These are phyloP conservation scores for Eilema caniola DNA, from an alignment of 2,888 invertebrate species.

Conservation along the genomic window DNA sequence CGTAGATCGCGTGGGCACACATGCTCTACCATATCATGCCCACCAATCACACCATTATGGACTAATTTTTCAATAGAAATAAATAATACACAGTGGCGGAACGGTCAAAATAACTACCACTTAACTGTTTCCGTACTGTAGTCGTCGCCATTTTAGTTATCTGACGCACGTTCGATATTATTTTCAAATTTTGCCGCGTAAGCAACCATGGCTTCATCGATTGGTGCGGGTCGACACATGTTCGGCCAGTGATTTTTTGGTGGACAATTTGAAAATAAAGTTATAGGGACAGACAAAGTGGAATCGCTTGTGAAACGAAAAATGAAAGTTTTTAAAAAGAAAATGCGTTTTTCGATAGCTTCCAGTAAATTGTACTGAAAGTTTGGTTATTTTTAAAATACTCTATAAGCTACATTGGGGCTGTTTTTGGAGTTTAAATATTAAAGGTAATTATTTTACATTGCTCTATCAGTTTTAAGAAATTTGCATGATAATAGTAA, in stretches of 20 bases:
- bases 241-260: slow-evolving; percentile 56
- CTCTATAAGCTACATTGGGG: slow-evolving; percentile 37
- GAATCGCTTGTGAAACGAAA: slow-evolving; percentile 81
- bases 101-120: slow-evolving; percentile 78
- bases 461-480: slow-evolving; percentile 2
- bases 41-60: slow-evolving; percentile 76
- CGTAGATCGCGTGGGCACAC: slow-evolving; percentile 77
- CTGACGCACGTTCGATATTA: slow-evolving; percentile 65
- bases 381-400: slow-evolving; percentile 35
- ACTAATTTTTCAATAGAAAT: slow-evolving; percentile 84
- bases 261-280: slow-evolving; percentile 39
- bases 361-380: slow-evolving; percentile 45
- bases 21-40: slow-evolving; percentile 65
- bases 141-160: slow-evolving; percentile 69
- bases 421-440: slow-evolving; percentile 13
- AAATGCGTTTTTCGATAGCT: slow-evolving; percentile 81
- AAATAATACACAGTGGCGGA: slow-evolving; percentile 74
- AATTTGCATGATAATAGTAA: no score
- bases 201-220: slow-evolving; percentile 65
- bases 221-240: slow-evolving; percentile 54
- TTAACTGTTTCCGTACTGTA: slow-evolving; percentile 68
- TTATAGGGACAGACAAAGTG: slow-evolving; percentile 63
- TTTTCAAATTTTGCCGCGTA: slow-evolving; percentile 75
- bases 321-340: slow-evolving; percentile 85
- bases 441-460: slow-evolving; percentile 34